phyloP scores from a whole-genome alignment of 2,888 invertebrate species.

The Volucella inflata region DNA sequence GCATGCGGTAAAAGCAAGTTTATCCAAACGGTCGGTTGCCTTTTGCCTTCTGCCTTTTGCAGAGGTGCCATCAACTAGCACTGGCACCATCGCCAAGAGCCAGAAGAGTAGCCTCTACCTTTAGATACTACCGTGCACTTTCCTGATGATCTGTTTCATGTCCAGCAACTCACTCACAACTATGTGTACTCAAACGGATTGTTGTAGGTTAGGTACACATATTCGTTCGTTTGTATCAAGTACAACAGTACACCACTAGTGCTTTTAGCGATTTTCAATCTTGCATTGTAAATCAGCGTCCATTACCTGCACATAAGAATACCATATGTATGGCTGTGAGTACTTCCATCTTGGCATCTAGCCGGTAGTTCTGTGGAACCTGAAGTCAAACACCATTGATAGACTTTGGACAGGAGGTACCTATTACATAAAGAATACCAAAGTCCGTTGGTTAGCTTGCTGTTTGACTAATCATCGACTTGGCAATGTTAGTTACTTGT shows the following conservation, averaged over 20 bases:
- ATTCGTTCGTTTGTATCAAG: not conserved
- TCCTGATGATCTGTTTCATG: constrained; percentile 55
- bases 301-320: constrained; percentile 52
- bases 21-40: constrained; percentile 68
- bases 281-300: constrained; percentile 69
- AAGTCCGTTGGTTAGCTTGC: constrained; percentile 53
- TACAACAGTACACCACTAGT: constrained; percentile 36
- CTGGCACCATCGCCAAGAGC: not conserved
- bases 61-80: not conserved
- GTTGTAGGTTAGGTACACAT: not conserved
- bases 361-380: constrained; percentile 54
- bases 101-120: constrained; percentile 9
- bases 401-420: not conserved
- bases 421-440: constrained; percentile 63
- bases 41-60: constrained; percentile 57
- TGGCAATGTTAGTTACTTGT: constrained; percentile 44
- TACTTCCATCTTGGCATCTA: constrained; percentile 46
- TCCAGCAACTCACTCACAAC: constrained; percentile 54
- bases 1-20: constrained; percentile 74
- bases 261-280: constrained; percentile 63
- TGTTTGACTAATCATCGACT: constrained; percentile 70
- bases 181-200: constrained; percentile 44
- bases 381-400: constrained; percentile 27
- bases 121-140: not conserved
- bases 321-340: constrained; percentile 16